Base-by-base conservation (phyloP, 2,797 vertebrate genomes). In the Luscinia luscinia region DNA sequence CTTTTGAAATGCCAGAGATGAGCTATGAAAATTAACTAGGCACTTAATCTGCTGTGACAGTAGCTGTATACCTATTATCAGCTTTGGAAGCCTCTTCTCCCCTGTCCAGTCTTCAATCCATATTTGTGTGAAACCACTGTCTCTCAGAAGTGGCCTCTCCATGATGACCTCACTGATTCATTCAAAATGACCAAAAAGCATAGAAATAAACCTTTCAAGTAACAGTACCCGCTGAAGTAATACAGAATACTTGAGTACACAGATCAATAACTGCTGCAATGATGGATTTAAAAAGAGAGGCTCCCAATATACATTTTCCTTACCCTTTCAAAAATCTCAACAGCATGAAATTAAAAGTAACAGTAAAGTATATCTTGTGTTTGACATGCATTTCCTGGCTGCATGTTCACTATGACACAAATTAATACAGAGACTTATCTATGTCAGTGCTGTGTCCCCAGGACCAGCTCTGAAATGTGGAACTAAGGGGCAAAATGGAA, bases 281-380 rank as follows among this genome's bases (percentile, higher is more conserved):
- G 30, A 82, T 32, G 10, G 84, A 77, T 79, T 82, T 80, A 67
- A 76, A 67, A 76, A 66, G 30, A 84, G 13, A 58, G 1, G 10
- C 19, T 88, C n/a, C 24, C 27, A 68, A 72, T 5, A 40, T 17
- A 87, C 8, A 46, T 43, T 77, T 87, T 83, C 38, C 40, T 73
- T 79, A 87, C 55, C 12, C 55, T 89, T 81, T 74, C 54, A 91
- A 84, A 92, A 93, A 78, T 61, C 61, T 78, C 55, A 69, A 43
- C 9, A 75, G 14, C 45, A 58, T 94, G 49, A 84, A 81, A 74
- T 87, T 46, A 49, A 57, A 84, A 27, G 4, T 41, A 87, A 80
- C 52, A 55, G 12, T 79, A 68, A 90, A 92, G 46, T 32, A 21
- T n/a, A 40, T 59, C 16, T 87, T 58, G 22, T 63, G 36, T 19